phyloP scores from a whole-genome alignment of 2,888 invertebrate species.

The Ceriagrion tenellum region DNA sequence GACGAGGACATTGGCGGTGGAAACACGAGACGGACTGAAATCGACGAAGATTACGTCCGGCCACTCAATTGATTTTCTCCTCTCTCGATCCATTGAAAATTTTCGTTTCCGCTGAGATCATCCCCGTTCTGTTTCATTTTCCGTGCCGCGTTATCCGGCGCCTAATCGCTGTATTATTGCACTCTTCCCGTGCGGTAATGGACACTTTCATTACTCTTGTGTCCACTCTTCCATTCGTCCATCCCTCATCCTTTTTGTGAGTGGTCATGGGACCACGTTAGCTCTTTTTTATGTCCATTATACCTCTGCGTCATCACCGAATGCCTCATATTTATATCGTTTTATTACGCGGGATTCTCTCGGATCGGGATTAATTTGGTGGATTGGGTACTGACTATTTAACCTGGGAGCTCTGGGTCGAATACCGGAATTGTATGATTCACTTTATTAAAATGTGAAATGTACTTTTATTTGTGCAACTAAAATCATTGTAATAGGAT shows the following conservation, averaged over 20 bases:
- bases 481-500: no score
- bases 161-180: not conserved
- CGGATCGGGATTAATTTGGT: not conserved
- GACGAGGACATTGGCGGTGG: not conserved
- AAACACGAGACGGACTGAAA: not conserved
- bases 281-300: not conserved
- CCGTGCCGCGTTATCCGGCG: not conserved
- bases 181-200: not conserved
- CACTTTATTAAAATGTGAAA: no score
- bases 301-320: not conserved
- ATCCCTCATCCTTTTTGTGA: not conserved
- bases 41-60: not conserved
- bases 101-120: slow-evolving; percentile 13
- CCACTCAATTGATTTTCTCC: not conserved
- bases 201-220: not conserved
- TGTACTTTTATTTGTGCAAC: no score
- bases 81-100: not conserved
- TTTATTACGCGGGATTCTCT: not conserved
- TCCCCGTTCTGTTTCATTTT: slow-evolving; percentile 11
- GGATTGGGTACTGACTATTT: no score
- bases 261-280: not conserved
- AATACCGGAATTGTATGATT: no score
- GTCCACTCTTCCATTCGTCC: not conserved
- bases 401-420: no score
- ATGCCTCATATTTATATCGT: not conserved